Evolutionary conservation across 2,113 vertebrate genomes (phyloP).

Genomic region (Oxyruncus cristatus): DNA sequence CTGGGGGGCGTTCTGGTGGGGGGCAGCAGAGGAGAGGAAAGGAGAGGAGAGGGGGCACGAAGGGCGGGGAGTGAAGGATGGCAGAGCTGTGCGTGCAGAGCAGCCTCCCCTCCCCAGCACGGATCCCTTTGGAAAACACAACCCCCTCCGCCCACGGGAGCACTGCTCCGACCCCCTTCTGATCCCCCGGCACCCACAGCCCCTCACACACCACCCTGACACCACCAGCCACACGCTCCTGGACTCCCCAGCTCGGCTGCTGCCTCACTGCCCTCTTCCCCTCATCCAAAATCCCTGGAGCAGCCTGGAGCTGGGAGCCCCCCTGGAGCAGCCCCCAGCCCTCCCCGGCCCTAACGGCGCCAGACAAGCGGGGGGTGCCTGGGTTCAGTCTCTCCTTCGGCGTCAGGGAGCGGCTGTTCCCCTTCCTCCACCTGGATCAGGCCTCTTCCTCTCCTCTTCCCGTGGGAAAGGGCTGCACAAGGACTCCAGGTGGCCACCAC

Average conservation of each 20-base stretch:
- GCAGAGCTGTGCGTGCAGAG: background rate
- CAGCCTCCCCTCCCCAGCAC: background rate
- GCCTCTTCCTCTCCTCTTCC: background rate
- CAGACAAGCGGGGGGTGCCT: background rate
- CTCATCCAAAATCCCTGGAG: background rate
- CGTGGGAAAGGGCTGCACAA: accelerated
- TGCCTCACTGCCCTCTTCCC: background rate
- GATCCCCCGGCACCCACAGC: background rate
- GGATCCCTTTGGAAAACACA: accelerated
- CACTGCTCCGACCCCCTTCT: background rate
- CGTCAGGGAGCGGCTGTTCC: accelerated
- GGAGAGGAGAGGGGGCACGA: background rate
- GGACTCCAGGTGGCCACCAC: accelerated
- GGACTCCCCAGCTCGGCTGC: background rate
- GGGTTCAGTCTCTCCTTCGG: background rate
- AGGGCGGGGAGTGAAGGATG: background rate
- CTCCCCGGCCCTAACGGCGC: background rate
- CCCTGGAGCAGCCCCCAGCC: background rate
- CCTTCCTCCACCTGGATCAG: background rate
- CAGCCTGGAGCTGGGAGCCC: background rate
- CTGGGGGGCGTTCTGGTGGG: accelerated
- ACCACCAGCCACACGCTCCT: background rate
- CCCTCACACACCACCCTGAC: background rate
- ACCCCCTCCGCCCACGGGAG: background rate
- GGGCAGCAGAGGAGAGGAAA: background rate